A percentile compares a stretch with the other conserved stretches of the same genome.
Evolutionary conservation across 2,797 vertebrate species (phyloP).

Genomic region (Buphagus erythrorhynchus): DNA sequence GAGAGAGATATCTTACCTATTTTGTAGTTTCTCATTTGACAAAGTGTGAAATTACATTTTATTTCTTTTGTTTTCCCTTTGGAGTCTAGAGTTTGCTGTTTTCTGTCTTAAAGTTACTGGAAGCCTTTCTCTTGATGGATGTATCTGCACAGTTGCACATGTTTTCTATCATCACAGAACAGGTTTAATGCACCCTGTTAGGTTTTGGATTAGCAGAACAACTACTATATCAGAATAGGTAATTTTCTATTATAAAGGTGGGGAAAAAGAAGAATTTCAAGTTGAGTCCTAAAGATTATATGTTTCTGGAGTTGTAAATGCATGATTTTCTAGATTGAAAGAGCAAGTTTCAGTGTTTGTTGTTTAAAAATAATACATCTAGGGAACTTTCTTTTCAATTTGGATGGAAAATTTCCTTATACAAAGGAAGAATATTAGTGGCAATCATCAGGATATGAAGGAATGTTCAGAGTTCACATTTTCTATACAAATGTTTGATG

Average conservation of each 20-base stretch:
- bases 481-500: background rate
- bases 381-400: background rate
- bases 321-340: background rate
- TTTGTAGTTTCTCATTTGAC: background rate
- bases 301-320: constrained; percentile 33
- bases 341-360: background rate
- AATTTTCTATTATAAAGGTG: constrained; percentile 47
- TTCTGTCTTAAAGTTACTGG: background rate
- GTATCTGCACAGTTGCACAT: background rate
- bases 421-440: background rate
- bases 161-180: constrained; percentile 37
- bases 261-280: constrained; percentile 18
- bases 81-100: background rate
- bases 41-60: background rate
- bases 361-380: background rate
- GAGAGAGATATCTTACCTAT: background rate
- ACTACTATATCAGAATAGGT: constrained; percentile 30
- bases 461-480: background rate
- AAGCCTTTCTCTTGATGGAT: constrained; percentile 1
- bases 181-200: constrained; percentile 19
- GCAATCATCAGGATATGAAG: background rate
- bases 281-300: background rate
- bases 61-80: background rate
- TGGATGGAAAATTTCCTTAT: background rate
- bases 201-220: constrained; percentile 11